phyloP scores from a whole-genome alignment of 2,888 invertebrate species.

The Acheta domesticus region DNA sequence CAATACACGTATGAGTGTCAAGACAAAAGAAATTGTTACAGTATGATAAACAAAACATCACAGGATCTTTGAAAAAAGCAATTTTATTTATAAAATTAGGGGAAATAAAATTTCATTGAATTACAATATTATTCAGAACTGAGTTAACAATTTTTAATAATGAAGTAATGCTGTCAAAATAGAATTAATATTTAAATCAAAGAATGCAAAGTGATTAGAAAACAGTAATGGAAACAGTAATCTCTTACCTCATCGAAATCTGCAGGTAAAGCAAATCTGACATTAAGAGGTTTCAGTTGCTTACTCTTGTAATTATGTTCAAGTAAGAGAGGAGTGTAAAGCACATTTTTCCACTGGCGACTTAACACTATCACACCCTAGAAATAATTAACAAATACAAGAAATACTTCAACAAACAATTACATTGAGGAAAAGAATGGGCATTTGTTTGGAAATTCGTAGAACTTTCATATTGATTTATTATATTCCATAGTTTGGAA shows the following conservation, averaged over 20 bases:
- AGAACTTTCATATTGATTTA: neutral
- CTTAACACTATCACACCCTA: constrained; percentile 94
- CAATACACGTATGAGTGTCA: no score
- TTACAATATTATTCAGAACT: neutral
- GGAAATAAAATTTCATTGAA: no score
- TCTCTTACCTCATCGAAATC: constrained; percentile 71
- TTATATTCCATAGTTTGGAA: neutral
- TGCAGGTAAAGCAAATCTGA: constrained; percentile 76
- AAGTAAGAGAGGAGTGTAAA: constrained; percentile 86
- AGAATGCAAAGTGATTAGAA: neutral
- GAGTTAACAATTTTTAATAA: neutral
- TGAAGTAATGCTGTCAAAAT: neutral
- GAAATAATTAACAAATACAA: constrained; percentile 33
- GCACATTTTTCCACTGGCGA: constrained; percentile 93
- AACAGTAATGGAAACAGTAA: constrained; percentile 18
- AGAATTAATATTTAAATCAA: neutral
- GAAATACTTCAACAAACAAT: neutral
- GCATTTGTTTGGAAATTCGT: neutral
- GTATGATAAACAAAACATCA: no score
- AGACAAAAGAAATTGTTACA: no score
- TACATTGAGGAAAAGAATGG: neutral
- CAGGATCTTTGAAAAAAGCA: no score
- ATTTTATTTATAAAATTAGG: no score
- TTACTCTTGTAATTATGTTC: constrained; percentile 87
- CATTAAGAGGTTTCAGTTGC: constrained; percentile 72